phyloP scores from a whole-genome alignment of 2,797 vertebrate genomes.

The Manis pentadactyla region DNA sequence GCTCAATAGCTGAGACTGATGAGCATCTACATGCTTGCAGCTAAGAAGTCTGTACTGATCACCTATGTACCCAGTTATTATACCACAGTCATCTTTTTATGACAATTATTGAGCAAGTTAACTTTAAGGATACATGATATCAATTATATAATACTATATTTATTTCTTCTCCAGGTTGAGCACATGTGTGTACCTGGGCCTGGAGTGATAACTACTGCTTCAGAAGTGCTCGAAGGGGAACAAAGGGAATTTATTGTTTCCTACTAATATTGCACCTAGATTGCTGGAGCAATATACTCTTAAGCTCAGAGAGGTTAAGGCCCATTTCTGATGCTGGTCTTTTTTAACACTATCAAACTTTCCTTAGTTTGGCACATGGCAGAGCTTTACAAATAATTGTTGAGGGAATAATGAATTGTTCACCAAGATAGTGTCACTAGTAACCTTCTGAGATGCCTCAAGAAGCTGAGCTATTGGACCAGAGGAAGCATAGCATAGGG shows the following conservation, averaged over 20 bases:
- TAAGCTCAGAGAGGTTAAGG: conserved; percentile 15
- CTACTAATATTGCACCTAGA: conserved; percentile 42
- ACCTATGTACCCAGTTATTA: background rate
- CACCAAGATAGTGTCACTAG: background rate
- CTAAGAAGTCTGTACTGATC: background rate
- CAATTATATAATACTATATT: conserved; percentile 11
- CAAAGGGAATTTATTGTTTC: conserved; percentile 55
- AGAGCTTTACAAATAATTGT: conserved; percentile 59
- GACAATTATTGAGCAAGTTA: background rate
- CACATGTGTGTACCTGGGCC: background rate
- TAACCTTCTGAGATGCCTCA: conserved; percentile 30
- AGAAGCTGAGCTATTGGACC: background rate
- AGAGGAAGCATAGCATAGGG: background rate
- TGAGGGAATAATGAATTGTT: conserved; percentile 24
- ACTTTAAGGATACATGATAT: conserved; percentile 54
- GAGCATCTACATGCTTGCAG: background rate
- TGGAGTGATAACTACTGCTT: conserved; percentile 10
- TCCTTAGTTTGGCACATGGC: conserved; percentile 36
- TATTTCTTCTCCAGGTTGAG: conserved; percentile 55
- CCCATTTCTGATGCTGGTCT: background rate
- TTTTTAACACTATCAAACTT: conserved; percentile 27
- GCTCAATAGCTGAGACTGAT: background rate
- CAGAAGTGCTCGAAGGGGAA: conserved; percentile 41
- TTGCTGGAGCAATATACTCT: background rate
- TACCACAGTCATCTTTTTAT: conserved; percentile 12